Base-by-base conservation (phyloP, 2,888 invertebrate genomes). In the Caenorhabditis plicata region DNA sequence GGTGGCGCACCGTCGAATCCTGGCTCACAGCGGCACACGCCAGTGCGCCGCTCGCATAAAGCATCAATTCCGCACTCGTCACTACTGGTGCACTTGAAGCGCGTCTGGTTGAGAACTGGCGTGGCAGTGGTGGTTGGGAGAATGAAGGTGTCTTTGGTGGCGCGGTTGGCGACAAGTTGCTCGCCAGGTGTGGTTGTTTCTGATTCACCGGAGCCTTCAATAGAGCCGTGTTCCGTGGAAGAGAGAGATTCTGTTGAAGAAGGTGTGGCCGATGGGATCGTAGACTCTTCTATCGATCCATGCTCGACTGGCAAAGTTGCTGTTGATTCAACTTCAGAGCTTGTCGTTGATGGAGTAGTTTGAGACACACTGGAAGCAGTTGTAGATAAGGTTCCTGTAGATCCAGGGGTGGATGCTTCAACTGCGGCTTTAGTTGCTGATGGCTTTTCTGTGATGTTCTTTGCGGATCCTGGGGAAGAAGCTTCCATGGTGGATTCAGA, bases 61-160 rank as follows among this genome's bases (percentile, higher is more conserved):
- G 77, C 67, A 50, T 78, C 78, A n/a, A 52, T 40, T 32, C 77
- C 77, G 48, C 78, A 78, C 41, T 74, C 71, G 50, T 75, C 72
- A 26, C 64, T 67, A 23, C 69, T 73, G 7, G 58, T 58, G 47
- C 77, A 77, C 43, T 74, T 73, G 1, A 58, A 57, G n/a, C n/a
- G n/a, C n/a, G n/a, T n/a, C n/a, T n/a, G n/a, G n/a, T n/a, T n/a
- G n/a, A n/a, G n/a, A n/a, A n/a, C n/a, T 7, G 61, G 39, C 2
- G 35, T 35, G 3, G 48, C 25, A 4, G 64, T 63, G 2, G 65
- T 62, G 1, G 64, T 64, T 23, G 67, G 57, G 11, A 72, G 57
- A 4, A 52, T 47, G 48, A 70, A 70, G 2, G 61, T 64, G 40
- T 73, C 68, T 43, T 73, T 73, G 5, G 22, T 50, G 40, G 7